These are phyloP conservation scores for Ornithoptera alexandrae DNA, from an alignment of 2,888 invertebrate species.

Conservation along the genomic window DNA sequence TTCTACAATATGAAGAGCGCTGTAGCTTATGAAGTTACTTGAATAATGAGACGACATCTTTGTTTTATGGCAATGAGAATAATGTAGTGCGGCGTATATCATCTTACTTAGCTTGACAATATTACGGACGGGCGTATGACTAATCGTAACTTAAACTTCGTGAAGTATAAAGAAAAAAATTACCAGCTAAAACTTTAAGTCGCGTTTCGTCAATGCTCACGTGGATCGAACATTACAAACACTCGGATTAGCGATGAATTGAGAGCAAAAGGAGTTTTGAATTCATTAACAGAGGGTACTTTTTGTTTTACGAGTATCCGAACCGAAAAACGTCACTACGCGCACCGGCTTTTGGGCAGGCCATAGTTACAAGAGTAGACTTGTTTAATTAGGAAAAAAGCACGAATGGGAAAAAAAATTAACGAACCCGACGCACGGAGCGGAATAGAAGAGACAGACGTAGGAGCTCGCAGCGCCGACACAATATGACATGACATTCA, in stretches of 20 bases:
- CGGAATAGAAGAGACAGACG: constrained; percentile 40
- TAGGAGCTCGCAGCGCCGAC: constrained; percentile 38
- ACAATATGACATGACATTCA: constrained; percentile 73
- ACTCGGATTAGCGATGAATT: neutral
- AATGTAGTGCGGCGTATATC: no score
- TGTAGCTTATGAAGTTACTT: no score
- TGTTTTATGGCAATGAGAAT: no score
- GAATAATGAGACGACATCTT: no score
- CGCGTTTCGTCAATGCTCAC: neutral
- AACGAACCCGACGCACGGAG: constrained; percentile 23
- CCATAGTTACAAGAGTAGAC: constrained; percentile 25
- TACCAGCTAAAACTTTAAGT: no score
- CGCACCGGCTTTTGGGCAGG: constrained; percentile 1
- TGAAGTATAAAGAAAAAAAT: no score
- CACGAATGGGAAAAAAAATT: constrained; percentile 24
- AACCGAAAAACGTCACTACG: neutral
- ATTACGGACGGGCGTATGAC: no score
- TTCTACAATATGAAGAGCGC: no score
- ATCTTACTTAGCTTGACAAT: no score
- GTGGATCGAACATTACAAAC: neutral
- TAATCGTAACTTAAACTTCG: no score
- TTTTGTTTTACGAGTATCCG: constrained; percentile 2
- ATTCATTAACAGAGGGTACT: neutral
- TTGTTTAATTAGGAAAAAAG: constrained; percentile 31
- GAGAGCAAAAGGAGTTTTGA: constrained; percentile 2